Base-by-base conservation (phyloP, 2,113 vertebrate species). In the Oncorhynchus clarkii region DNA sequence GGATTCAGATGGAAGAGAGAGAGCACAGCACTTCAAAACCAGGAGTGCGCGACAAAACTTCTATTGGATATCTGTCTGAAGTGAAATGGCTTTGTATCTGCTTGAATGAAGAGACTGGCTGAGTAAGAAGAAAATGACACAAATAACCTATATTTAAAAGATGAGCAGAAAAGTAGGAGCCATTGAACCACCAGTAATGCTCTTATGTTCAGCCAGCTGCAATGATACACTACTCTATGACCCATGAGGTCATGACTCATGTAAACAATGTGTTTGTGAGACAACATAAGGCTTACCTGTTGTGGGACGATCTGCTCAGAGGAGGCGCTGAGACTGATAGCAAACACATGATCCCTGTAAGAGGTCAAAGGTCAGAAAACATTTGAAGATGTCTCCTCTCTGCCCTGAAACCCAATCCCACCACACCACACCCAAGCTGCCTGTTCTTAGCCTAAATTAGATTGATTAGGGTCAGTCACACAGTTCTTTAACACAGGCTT, bases 341-440 rank as follows among this genome's bases (percentile, higher is more conserved):
- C 94, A 65, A 95, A 98, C 83, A 98, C 94, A 18, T 97, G 95
- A 82, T 98, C 97, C 88, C 97, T 98, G 89, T 2, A 76, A 81
- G 69, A 84, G 8, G 83, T 0, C 24, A 48, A 54, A 71, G 78
- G 75, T 24, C 29, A 1, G 0, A 71, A 62, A 62, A 3, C 18
- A 34, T 82, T 73, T 82, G 6, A 75, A 45, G 18, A 66, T n/a
- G 3, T 14, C 20, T n/a, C 3, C 11, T 67, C 64, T 45, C 11
- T 48, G 60, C 54, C 16, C 51, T 54, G 51, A 54, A 54, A 54
- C 51, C 16, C 16, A 18, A 16, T 14, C 12, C 1, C 16, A 54
- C 54, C 27, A 62, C 27, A 34, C 27, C 54, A 24, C 48, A 22
- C n/a, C n/a, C 59, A 62, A 62, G 54, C 78, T 39, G 73, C 67